A percentile compares a stretch with the other conserved stretches of the same genome.
These are phyloP conservation scores for Moxostoma hubbsi DNA, from an alignment of 2,797 vertebrate species.

Conservation along the genomic window DNA sequence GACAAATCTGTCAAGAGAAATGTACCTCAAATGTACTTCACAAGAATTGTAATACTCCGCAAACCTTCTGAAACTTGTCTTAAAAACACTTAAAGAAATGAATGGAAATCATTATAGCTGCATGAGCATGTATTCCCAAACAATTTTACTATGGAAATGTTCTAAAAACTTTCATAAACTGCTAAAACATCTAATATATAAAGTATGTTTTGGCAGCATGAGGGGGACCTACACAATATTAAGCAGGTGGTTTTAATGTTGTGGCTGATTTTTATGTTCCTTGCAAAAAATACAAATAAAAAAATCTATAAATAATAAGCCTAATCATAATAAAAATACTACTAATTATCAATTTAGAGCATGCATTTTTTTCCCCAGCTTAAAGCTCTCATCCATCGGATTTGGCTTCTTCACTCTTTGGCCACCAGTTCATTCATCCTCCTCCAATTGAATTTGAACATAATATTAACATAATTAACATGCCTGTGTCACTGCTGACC, in stretches of 20 bases:
- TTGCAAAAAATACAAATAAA: no score
- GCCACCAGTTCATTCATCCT: constrained; percentile 13
- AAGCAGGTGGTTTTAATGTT: no score
- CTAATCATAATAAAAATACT: no score
- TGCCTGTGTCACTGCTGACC: constrained; percentile 33
- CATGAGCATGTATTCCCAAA: background rate
- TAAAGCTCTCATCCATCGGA: background rate
- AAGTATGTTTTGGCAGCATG: no score
- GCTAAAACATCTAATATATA: no score
- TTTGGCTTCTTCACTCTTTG: background rate
- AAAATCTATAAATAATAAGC: no score
- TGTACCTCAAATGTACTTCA: background rate
- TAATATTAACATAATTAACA: constrained; percentile 41
- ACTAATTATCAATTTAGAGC: no score
- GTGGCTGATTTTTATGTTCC: no score
- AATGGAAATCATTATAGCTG: background rate
- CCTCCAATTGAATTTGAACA: constrained; percentile 21
- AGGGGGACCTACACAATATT: no score
- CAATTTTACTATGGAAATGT: background rate
- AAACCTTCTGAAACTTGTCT: background rate
- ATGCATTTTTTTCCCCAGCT: no score
- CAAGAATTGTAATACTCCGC: background rate
- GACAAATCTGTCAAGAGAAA: background rate
- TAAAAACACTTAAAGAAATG: background rate
- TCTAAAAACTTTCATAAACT: background rate